Evolutionary conservation across 2,888 invertebrate species (phyloP).

Genomic region (Petrolisthes manimaculis): DNA sequence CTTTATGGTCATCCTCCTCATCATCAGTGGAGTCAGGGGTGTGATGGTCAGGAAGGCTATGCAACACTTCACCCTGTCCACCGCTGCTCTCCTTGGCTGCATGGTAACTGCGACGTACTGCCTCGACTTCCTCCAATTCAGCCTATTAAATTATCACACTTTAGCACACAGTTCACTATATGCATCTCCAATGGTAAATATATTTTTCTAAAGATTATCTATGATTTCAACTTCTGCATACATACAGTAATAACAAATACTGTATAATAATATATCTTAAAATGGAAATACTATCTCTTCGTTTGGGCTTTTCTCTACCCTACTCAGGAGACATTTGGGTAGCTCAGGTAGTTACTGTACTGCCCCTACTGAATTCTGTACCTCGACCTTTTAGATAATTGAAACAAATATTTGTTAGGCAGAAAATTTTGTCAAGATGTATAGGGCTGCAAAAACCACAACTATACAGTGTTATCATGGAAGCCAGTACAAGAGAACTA

Average conservation of each 20-base stretch:
- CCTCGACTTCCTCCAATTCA: constrained; percentile 45
- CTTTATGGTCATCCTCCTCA: not conserved
- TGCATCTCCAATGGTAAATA: too few species aligned
- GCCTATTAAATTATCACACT: not conserved
- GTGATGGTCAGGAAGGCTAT: not conserved
- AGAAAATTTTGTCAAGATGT: too few species aligned
- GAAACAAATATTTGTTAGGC: too few species aligned
- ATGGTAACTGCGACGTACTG: constrained; percentile 29
- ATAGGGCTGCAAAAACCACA: too few species aligned
- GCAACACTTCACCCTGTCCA: not conserved
- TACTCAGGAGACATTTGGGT: not conserved
- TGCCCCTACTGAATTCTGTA: not conserved
- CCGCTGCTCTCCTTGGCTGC: constrained; percentile 15
- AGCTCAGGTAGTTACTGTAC: not conserved
- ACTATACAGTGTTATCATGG: not conserved
- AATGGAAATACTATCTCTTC: not conserved
- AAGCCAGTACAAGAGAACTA: not conserved
- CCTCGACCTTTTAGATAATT: too few species aligned
- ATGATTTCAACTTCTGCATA: too few species aligned
- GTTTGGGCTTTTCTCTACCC: not conserved
- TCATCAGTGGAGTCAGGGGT: not conserved
- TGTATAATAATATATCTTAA: too few species aligned
- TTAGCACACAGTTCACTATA: not conserved
- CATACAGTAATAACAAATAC: too few species aligned
- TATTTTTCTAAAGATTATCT: too few species aligned